Evolutionary conservation across 2,797 vertebrate genomes (phyloP), one percentile per base, ranked within the genome.

Genomic region (Rhinophrynus dorsalis): DNA sequence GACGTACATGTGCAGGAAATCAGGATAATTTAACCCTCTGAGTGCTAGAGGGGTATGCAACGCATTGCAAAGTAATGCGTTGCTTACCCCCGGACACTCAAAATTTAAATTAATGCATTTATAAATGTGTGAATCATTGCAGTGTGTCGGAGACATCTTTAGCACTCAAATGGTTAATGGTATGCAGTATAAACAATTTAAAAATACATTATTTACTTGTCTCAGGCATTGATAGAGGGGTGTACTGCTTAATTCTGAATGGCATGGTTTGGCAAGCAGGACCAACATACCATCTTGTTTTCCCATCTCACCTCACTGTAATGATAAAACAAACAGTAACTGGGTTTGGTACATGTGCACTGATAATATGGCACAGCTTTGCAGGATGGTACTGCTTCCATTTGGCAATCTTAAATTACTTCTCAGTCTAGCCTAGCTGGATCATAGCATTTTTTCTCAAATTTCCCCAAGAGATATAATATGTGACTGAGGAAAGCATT

Each of bases 391-490:
- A 32, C n/a, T 32, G 32, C 42, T 57, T 40, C 50, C 48, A 59
- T 73, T 66, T 59, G 33, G 4, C 15, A 6, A 24, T 65, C 42
- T 58, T 45, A 58, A 73, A 65, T 66, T 17, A 73, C 52, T 42
- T 59, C 21, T 13, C 13, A 15, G 27, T 52, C 5, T 9, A 58
- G 32, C 51, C 26, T 54, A 65, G 54, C 68, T 50, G 51, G 51
- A 65, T 24, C 45, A 27, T 27, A 32, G 9, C 17, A 21, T 59
- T 51, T 52, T 52, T 27, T 42, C 23, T 45, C 26, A 17, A 8
- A 26, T 37, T 21, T 45, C 38, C 29, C 50, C 56, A 56, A 63
- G 8, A 71, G 33, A 50, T 59, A 48, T 48, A 40, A 48, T 40
- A 51, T 20, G 29, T 37, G 37, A 15, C 18, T 18, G 23, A 60